A percentile compares a stretch with the other conserved stretches of the same genome.
Evolutionary conservation across 30 jellyfish, hydroid and myxozoan genomes (phyloP).

Genomic region (Mastigias papua): DNA sequence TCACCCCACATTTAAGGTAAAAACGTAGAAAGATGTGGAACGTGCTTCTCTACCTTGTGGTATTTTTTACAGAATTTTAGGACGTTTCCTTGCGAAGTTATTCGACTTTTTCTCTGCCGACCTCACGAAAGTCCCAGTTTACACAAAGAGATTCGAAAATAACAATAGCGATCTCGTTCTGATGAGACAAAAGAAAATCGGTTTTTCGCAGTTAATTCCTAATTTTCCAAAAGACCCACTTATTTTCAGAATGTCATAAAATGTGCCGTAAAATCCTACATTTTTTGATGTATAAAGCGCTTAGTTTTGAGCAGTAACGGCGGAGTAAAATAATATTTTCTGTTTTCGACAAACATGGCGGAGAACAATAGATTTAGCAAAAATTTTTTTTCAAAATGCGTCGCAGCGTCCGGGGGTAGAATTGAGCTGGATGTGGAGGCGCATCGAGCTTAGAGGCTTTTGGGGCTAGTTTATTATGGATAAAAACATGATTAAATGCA

Average conservation of each 20-base stretch:
- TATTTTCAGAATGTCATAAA: not conserved
- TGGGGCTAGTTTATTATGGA: not conserved
- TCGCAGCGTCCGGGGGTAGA: not conserved
- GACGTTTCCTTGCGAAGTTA: not conserved
- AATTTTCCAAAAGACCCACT: not conserved
- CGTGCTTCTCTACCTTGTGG: not conserved
- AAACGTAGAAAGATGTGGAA: not conserved
- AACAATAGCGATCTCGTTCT: slow-evolving; percentile 5
- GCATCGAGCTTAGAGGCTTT: not conserved
- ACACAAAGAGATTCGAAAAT: slow-evolving; percentile 18
- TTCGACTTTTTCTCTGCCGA: not conserved
- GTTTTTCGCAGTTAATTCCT: slow-evolving; percentile 14
- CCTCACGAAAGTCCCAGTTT: not conserved
- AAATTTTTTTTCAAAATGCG: slow-evolving; percentile 10
- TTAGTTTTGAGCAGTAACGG: not conserved
- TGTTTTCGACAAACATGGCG: slow-evolving; percentile 1
- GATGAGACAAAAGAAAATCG: not conserved
- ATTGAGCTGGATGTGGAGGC: not conserved
- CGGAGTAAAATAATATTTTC: not conserved
- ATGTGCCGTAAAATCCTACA: not conserved
- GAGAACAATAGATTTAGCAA: not conserved
- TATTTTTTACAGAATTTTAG: not conserved
- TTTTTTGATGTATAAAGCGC: slow-evolving; percentile 3
- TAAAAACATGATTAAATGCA: too few species aligned
- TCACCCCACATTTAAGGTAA: not conserved